phyloP scores from a whole-genome alignment of 2,888 invertebrate species.

The Creontiades dilutus region DNA sequence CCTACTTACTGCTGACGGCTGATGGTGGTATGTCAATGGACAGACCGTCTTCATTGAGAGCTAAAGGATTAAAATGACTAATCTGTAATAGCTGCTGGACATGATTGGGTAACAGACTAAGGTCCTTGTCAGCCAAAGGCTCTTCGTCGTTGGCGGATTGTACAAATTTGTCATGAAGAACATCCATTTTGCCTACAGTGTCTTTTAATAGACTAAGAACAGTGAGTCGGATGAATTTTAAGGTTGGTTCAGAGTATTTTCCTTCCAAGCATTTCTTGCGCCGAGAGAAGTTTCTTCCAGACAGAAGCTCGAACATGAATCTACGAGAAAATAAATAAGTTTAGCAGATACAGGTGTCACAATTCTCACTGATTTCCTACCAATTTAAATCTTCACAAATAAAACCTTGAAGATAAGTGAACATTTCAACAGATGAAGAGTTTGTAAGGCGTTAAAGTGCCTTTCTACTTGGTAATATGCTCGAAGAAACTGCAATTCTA shows the following conservation, averaged over 20 bases:
- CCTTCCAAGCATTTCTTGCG: background rate
- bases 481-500: no score
- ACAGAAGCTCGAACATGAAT: slow-evolving; percentile 43
- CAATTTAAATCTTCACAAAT: no score
- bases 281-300: slow-evolving; percentile 5
- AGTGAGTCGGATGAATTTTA: slow-evolving; percentile 46
- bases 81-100: background rate
- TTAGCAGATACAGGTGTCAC: no score
- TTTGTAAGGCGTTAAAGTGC: no score
- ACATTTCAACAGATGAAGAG: no score
- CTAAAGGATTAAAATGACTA: slow-evolving; percentile 31
- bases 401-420: no score
- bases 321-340: background rate
- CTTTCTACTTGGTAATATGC: no score
- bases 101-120: background rate
- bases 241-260: slow-evolving; percentile 36
- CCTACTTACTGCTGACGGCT: no score
- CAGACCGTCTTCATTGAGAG: background rate
- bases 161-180: slow-evolving; percentile 21
- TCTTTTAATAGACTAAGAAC: slow-evolving; percentile 52
- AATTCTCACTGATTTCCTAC: no score
- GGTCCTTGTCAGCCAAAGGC: background rate
- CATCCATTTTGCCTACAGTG: background rate
- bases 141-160: background rate
- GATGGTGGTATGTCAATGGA: background rate